Conservation (phyloP, 2,113 vertebrate species). For the Prietella phreatophila region DNA sequence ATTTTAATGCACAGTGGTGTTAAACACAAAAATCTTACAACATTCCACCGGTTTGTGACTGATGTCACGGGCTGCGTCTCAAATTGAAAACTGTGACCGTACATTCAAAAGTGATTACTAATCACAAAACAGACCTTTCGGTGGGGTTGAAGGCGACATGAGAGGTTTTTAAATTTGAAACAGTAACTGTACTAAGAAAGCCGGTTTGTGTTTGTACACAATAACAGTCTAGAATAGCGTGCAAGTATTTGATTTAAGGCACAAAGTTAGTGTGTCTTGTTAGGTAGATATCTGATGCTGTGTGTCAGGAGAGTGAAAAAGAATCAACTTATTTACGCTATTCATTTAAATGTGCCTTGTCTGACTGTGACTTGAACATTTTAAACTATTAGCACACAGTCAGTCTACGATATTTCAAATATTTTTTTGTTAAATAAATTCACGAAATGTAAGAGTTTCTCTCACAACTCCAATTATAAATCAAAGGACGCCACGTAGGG, state of each 20-base stretch:
- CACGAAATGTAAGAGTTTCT: neutral
- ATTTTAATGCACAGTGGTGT: neutral
- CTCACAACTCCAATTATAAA: too few relatives aligned
- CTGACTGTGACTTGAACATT: neutral
- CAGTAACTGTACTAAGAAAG: too few relatives aligned
- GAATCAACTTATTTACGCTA: neutral
- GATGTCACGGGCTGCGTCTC: neutral
- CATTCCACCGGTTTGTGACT: neutral
- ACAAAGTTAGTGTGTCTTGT: neutral
- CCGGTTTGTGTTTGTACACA: neutral
- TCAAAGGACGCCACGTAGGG: too few relatives aligned
- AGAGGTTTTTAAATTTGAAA: neutral
- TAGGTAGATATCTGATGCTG: neutral
- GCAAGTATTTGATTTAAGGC: neutral
- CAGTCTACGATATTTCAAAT: neutral
- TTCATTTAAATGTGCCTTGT: neutral
- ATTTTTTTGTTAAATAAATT: neutral
- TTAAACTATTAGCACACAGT: neutral
- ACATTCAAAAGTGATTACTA: neutral
- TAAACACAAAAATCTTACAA: neutral
- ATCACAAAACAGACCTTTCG: neutral
- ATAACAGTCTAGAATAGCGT: neutral
- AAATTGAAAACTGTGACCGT: neutral
- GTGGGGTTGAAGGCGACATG: neutral
- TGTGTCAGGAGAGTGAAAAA: neutral